Percentiles rank a stretch among this genome's conserved stretches.
phyloP scores from a whole-genome alignment of 2,888 invertebrate species.

The Pheosia gnoma region DNA sequence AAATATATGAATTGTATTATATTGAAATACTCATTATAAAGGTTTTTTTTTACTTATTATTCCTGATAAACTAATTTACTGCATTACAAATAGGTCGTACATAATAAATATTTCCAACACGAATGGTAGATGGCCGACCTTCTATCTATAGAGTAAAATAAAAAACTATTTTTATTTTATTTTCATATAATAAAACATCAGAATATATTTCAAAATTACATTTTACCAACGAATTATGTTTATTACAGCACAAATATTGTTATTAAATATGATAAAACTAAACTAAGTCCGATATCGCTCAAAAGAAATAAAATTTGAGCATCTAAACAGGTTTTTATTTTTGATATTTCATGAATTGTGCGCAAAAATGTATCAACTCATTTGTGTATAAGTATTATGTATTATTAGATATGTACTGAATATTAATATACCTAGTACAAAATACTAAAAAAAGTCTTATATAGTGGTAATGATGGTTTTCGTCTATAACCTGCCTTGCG shows the following conservation, averaged over 20 bases:
- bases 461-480: too few relatives aligned
- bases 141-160: slow-evolving; percentile 32
- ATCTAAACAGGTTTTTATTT: slow-evolving; percentile 41
- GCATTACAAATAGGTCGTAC: too few relatives aligned
- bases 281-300: slow-evolving; percentile 12
- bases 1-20: too few relatives aligned
- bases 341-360: slow-evolving; percentile 56
- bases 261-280: slow-evolving; percentile 12
- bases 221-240: slow-evolving; percentile 57
- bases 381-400: slow-evolving; percentile 55
- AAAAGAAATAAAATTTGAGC: slow-evolving; percentile 33
- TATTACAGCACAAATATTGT: slow-evolving; percentile 21
- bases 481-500: too few relatives aligned
- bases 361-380: slow-evolving; percentile 64
- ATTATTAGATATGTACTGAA: slow-evolving; percentile 61
- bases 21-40: too few relatives aligned
- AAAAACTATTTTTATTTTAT: slow-evolving; percentile 47
- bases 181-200: slow-evolving; percentile 76
- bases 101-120: too few relatives aligned
- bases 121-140: too few relatives aligned
- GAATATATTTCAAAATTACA: slow-evolving; percentile 81
- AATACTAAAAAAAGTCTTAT: background rate
- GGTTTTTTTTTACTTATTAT: too few relatives aligned
- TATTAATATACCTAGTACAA: slow-evolving; percentile 31
- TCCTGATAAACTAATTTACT: too few relatives aligned